Evolutionary conservation across 2,797 vertebrate species (phyloP), one percentile per base, ranked within the genome.

Genomic region (Alcedo atthis): DNA sequence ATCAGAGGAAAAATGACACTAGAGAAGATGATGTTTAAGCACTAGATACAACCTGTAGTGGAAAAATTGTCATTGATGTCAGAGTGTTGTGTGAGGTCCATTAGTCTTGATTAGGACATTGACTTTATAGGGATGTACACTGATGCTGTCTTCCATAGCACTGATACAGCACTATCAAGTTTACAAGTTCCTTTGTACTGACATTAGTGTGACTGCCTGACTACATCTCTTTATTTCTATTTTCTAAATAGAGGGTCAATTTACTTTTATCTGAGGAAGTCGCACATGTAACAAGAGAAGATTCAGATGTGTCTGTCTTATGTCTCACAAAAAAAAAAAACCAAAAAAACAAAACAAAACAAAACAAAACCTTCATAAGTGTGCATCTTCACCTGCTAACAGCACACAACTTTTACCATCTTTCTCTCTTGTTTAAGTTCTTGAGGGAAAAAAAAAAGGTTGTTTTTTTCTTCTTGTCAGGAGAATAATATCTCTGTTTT

Each of bases 191-290:
- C 61, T 80, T 16, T 54, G 21, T 33, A 33, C 46, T 59, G 89
- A 68, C 54, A 58, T 57, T 33, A 6, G 19, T 55, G 49, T 48
- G 54, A 19, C 48, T 57, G 53, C 13, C 48, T 45, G 17, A 48
- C 49, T 57, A 1, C 17, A 28, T 18, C 46, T 70, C 48, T 49
- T 59, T 45, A 19, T 64, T 66, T 74, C 81, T 89, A 6, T 87
- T 86, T 94, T 84, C 81, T 95, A 94, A 92, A 90, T 87, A 85
- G 74, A 94, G 75, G 33, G 10, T 4, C 2, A 67, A 43, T 64
- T 83, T 73, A 33, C 28, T 64, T 80, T 32, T 71, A 48, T 75
- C 59, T 84, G 53, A 84, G 67, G 43, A 73, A 40, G 25, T 85
- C n/a, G 12, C 16, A 26, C 25, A 16, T 3, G 0, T 42, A 67